Percentiles rank a stretch among this genome's conserved stretches.
These are phyloP conservation scores for Yponomeuta plumbellus DNA, from an alignment of 2,888 invertebrate genomes.

Conservation along the genomic window DNA sequence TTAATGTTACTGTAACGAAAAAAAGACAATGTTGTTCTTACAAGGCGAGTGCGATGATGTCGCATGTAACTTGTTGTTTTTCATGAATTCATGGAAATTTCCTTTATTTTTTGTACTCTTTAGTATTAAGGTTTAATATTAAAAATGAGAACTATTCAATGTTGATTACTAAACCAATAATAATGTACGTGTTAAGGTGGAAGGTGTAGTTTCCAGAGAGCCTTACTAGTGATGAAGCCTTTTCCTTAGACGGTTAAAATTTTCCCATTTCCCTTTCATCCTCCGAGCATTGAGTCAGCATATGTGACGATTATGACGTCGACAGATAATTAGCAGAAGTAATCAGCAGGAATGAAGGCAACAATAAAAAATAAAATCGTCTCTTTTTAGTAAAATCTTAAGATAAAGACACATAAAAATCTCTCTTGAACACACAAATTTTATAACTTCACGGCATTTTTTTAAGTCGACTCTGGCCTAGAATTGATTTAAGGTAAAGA, in stretches of 20 bases:
- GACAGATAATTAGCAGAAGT: background rate
- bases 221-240: constrained; percentile 69
- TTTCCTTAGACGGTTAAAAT: constrained; percentile 66
- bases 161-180: constrained; percentile 75
- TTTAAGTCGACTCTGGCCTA: constrained; percentile 66
- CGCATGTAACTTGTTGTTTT: constrained; percentile 74
- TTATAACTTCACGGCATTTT: constrained; percentile 34
- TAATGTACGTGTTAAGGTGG: constrained; percentile 60
- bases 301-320: background rate
- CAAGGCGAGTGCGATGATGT: constrained; percentile 67
- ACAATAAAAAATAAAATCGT: background rate
- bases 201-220: constrained; percentile 73
- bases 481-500: constrained; percentile 54
- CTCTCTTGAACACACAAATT: constrained; percentile 22
- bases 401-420: constrained; percentile 19
- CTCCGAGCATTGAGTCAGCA: constrained; percentile 17
- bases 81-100: constrained; percentile 75
- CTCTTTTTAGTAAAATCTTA: constrained; percentile 15
- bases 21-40: constrained; percentile 73
- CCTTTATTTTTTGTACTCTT: constrained; percentile 78
- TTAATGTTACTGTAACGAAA: constrained; percentile 72
- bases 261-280: constrained; percentile 40
- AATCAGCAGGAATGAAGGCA: background rate
- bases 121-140: constrained; percentile 73
- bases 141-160: constrained; percentile 72